Base-by-base conservation (phyloP, 23 tunicate genomes). In the Halocynthia roretzi region DNA sequence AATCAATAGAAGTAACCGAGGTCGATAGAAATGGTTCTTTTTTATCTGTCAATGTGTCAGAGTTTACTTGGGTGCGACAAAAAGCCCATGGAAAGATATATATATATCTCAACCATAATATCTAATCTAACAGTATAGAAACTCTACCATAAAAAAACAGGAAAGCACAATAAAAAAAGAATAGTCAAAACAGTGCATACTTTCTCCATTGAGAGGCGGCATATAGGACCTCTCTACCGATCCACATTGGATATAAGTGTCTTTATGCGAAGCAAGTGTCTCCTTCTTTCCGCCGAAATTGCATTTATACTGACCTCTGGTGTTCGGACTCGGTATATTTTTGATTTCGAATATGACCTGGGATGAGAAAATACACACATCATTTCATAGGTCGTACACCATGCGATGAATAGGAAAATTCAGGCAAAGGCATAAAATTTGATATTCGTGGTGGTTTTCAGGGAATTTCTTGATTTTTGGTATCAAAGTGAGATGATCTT, bases 151-250 rank as follows among this genome's bases (percentile, higher is more conserved):
- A 6, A 40, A 71, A 48, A 56, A 48, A 71, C 12, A 11, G 14
- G 76, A 71, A 5, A n/a, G n/a, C n/a, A 14, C 56, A 50, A 71
- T 40, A 71, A 10, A 19, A 18, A 18, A 17, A 5, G 4, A 68
- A 68, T 15, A 2, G 44, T 15, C 72, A 18, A 21, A 68, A 68
- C 44, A 68, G 19, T 67, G 44, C 21, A 10, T 54, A 74, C 78
- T 64, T 74, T 74, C 56, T 18, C 78, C 78, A 18, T 53, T 53
- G 31, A 74, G 31, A 14, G 8, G 18, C 14, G 78, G 78, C 14
- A 74, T 18, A 54, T 54, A 15, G 0, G 78, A 74, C 31, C 60
- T 20, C 8, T 40, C 31, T 1, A 64, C 64, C n/a, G 78, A 74
- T 10, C 17, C 15, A 44, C 78, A 74, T 11, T 62, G 17, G n/a